A percentile compares a stretch with the other conserved stretches of the same genome.
Evolutionary conservation across 2,113 vertebrate species (phyloP).

Genomic region (Hiodon tergisus): DNA sequence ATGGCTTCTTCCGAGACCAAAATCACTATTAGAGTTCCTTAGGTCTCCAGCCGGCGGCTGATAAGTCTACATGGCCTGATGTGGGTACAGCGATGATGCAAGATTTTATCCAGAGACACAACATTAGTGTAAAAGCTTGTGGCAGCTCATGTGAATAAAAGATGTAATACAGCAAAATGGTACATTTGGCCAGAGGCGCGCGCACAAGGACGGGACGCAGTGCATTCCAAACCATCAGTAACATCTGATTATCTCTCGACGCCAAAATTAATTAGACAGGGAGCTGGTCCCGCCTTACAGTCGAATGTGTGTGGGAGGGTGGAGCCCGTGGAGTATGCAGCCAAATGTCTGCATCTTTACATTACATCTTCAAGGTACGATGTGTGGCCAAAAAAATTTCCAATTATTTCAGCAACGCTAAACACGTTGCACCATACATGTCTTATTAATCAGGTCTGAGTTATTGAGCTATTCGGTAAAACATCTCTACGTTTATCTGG

Average conservation of each 20-base stretch:
- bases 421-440: too few species aligned
- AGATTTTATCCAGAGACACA: conserved; percentile 39
- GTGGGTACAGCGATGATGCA: conserved; percentile 42
- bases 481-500: too few species aligned
- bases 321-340: neutral
- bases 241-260: conserved; percentile 64
- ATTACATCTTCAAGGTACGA: too few species aligned
- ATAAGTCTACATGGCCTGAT: neutral
- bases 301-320: neutral
- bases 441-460: too few species aligned
- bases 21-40: neutral
- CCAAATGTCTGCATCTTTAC: too few species aligned
- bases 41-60: too few species aligned
- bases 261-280: conserved; percentile 62
- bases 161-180: conserved; percentile 47
- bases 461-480: too few species aligned
- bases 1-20: neutral
- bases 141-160: conserved; percentile 33
- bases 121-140: conserved; percentile 27
- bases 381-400: too few species aligned
- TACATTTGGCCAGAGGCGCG: conserved; percentile 50
- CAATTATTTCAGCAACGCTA: too few species aligned
- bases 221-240: conserved; percentile 61
- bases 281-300: neutral
- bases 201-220: conserved; percentile 41